phyloP scores from a whole-genome alignment of 2,797 vertebrate genomes.

The Rhabdomys pumilio region DNA sequence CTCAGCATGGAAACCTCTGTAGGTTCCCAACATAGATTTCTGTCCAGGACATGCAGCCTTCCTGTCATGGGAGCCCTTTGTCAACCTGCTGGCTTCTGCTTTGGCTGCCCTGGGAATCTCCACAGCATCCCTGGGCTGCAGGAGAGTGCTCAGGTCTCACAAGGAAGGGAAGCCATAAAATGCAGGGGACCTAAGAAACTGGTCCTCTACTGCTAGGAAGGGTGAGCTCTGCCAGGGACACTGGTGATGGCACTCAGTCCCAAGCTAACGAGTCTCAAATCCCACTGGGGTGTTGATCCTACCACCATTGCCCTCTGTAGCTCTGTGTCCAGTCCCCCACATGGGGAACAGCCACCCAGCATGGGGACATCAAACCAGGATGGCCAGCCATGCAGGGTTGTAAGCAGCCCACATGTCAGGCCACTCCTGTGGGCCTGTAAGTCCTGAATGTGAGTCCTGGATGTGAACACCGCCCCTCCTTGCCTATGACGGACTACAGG shows the following conservation, averaged over 20 bases:
- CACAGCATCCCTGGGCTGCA: neutral
- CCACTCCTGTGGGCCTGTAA: neutral
- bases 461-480: fast-evolving
- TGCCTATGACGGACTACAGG: no score
- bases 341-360: neutral
- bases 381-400: neutral
- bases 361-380: neutral
- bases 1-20: neutral
- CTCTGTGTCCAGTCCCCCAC: neutral
- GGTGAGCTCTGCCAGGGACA: neutral
- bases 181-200: neutral
- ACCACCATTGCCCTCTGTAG: neutral
- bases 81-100: neutral
- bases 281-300: neutral
- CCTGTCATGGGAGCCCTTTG: neutral
- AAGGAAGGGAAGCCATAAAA: neutral
- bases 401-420: fast-evolving
- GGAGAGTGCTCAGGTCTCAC: neutral
- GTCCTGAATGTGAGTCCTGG: neutral
- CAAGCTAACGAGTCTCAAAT: neutral
- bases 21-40: neutral
- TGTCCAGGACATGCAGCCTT: neutral
- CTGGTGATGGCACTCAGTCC: no score
- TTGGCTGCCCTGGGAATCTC: neutral
- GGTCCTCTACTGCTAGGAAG: no score